A percentile compares a stretch with the other conserved stretches of the same genome.
Conservation (phyloP, 2,888 invertebrate genomes). For the Nomada lathburiana region DNA sequence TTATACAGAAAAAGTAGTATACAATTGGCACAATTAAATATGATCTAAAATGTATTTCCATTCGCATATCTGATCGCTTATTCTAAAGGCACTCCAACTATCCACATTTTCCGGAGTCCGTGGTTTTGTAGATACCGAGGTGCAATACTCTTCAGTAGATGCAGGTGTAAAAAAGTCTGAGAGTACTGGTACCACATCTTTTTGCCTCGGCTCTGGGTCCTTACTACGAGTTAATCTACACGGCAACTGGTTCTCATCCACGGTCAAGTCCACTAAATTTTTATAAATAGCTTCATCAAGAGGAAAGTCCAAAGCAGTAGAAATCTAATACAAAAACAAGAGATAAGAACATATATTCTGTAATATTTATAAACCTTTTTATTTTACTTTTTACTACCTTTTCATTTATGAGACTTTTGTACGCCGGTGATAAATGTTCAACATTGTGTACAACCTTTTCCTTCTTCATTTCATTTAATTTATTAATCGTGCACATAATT, state of each 20-base stretch:
- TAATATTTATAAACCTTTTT: background rate
- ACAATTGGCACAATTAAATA: conserved; percentile 25
- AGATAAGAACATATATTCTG: background rate
- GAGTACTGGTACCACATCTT: conserved; percentile 75
- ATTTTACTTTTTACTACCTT: conserved; percentile 73
- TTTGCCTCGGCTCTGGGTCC: conserved; percentile 79
- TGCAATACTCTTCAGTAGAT: conserved; percentile 73
- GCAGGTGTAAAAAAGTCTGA: conserved; percentile 78
- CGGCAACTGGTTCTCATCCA: conserved; percentile 78
- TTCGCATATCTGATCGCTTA: conserved; percentile 76
- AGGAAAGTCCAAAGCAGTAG: conserved; percentile 77
- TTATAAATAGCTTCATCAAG: conserved; percentile 77
- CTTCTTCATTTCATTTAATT: conserved; percentile 72
- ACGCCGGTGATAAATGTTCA: conserved; percentile 71
- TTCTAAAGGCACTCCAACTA: conserved; percentile 75
- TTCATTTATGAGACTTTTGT: conserved; percentile 72
- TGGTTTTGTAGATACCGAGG: conserved; percentile 65
- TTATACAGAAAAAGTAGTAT: conserved; percentile 21
- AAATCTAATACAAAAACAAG: conserved; percentile 69
- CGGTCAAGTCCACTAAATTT: conserved; percentile 77
- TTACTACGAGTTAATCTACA: conserved; percentile 76
- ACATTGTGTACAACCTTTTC: conserved; percentile 71
- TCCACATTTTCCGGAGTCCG: conserved; percentile 68
- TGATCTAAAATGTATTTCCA: conserved; percentile 76
- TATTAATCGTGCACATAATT: conserved; percentile 75